Evolutionary conservation across 1,140 invertebrate genomes (phyloP), one percentile per base, ranked within the genome.

Genomic region (Acromyrmex charruanus): DNA sequence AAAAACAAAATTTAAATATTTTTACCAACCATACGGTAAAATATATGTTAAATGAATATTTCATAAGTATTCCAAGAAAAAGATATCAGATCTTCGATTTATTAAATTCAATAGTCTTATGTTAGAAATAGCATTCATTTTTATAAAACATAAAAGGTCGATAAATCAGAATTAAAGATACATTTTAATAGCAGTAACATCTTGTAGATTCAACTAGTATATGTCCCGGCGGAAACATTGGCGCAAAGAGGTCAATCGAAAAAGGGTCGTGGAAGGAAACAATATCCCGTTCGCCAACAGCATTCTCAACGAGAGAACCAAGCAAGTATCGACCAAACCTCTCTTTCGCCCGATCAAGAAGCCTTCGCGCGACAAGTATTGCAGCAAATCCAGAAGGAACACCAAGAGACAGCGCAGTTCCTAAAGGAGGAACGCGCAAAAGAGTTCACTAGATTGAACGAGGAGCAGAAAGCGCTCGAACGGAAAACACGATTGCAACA

Each of bases 161-260:
- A n/a, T 55, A 35, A 65, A n/a, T 2, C 2, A 25, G 2, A 25
- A 21, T 75, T 61, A 0, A 16, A 39, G n/a, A 51, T n/a, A 21
- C 16, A 39, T 51, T 49, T 51, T 55, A n/a, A 82, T 16, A 59
- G 3, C 21, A 4, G 10, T 9, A 2, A 12, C 55, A 72, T 61
- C 9, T 90, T 88, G 10, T n/a, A 97, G 95, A 96, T 98, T 18
- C 97, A 98, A 93, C 92, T 98, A 65, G 94, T 98, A 0, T 98
- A 98, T 91, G 97, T 98, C 3, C 98, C 98, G 16, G 95, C 98
- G 49, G 97, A 98, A 92, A 97, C 97, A 0, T 93, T 98, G 14
- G 96, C 96, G 74, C 96, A 96, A 94, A 96, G 96, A 86, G 92
- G 92, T 77, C 94, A 95, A 55, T 18, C 86, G 6, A 95, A 95